phyloP scores from a whole-genome alignment of 2,888 invertebrate genomes.

The Oscheius sp. region DNA sequence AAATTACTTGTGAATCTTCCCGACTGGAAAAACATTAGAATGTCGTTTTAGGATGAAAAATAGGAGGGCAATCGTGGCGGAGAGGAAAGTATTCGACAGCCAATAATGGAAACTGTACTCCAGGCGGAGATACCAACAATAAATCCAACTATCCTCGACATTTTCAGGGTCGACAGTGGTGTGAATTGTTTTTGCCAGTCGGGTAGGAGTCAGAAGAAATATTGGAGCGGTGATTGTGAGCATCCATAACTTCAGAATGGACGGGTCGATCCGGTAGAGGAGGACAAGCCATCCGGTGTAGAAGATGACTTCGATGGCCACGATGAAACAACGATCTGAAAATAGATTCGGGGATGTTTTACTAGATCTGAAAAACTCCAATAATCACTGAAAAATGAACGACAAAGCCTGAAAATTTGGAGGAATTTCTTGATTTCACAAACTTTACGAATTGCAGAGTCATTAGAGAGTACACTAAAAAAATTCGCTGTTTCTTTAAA shows the following conservation, averaged over 20 bases:
- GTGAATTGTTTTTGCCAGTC: slow-evolving; percentile 1
- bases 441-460: too few species aligned
- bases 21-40: neutral
- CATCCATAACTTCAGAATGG: neutral
- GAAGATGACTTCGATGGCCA: neutral
- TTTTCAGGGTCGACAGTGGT: slow-evolving; percentile 25
- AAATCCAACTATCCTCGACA: slow-evolving; percentile 27
- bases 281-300: neutral
- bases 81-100: slow-evolving; percentile 2
- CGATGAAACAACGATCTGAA: slow-evolving; percentile 22
- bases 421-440: too few species aligned
- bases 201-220: neutral
- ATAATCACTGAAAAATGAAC: too few species aligned
- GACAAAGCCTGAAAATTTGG: too few species aligned
- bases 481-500: too few species aligned
- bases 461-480: too few species aligned
- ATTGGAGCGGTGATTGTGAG: neutral
- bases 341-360: neutral
- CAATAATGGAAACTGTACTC: slow-evolving; percentile 23
- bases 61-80: neutral
- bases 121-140: slow-evolving; percentile 27
- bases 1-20: neutral
- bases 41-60: neutral
- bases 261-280: neutral
- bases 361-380: too few species aligned